Conservation (phyloP, 2,797 vertebrate genomes). For the Salarias fasciatus region DNA sequence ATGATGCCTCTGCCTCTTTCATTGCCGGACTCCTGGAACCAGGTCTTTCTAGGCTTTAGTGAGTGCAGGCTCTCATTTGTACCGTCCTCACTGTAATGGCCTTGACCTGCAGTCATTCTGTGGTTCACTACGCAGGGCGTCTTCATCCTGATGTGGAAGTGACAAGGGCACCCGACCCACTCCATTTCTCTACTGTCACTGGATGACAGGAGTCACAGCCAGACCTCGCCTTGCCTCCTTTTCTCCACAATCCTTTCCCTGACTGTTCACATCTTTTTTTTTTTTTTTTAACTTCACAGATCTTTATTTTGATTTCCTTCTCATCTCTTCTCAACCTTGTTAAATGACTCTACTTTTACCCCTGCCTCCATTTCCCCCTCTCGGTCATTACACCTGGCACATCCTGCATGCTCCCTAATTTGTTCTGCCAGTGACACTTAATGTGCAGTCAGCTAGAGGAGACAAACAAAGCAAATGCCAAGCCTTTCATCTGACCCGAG, state of each 20-base stretch:
- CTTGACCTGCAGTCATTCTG: constrained; percentile 32
- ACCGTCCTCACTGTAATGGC: constrained; percentile 38
- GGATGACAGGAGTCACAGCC: constrained; percentile 45
- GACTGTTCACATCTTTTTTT: constrained; percentile 7
- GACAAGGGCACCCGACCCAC: constrained; percentile 46
- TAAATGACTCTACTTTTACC: constrained; percentile 19
- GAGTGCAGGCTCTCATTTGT: constrained; percentile 68
- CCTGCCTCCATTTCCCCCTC: not conserved
- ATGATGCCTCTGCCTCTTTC: constrained; percentile 18
- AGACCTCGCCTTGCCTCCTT: constrained; percentile 22
- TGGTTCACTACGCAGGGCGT: constrained; percentile 50
- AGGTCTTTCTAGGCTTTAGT: constrained; percentile 30
- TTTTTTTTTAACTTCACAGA: not conserved
- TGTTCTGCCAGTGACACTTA: constrained; percentile 50
- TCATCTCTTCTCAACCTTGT: constrained; percentile 23
- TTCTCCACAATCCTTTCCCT: constrained; percentile 19
- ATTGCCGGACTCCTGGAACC: constrained; percentile 7
- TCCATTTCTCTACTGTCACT: constrained; percentile 52
- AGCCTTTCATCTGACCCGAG: constrained; percentile 52
- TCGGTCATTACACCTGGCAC: constrained; percentile 33
- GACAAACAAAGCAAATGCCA: constrained; percentile 63
- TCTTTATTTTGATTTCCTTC: constrained; percentile 22
- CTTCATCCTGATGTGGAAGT: constrained; percentile 35
- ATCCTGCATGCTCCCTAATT: constrained; percentile 47
- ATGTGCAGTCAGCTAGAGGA: constrained; percentile 57